Base-by-base conservation (phyloP, 2,113 vertebrate genomes). In the Pachypanchax playfairii region DNA sequence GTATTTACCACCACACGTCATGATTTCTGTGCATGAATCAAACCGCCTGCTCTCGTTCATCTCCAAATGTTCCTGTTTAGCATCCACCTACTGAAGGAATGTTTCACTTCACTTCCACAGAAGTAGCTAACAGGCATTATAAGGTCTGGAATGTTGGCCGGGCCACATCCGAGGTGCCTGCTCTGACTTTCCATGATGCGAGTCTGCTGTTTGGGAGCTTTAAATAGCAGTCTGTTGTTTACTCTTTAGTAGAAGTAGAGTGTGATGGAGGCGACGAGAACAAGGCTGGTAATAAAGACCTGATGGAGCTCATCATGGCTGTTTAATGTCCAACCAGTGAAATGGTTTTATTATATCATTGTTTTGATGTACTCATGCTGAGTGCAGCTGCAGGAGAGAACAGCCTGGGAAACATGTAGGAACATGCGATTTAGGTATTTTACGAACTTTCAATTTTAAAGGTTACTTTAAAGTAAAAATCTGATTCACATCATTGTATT, bases 141-240 rank as follows among this genome's bases (percentile, higher is more conserved):
- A 70, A 76, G 75, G 65, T 54, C 77, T 57, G 85, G 88, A 90
- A 90, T 91, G 80, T 79, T 75, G 75, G 75, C 83, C 41, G 50
- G 48, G 81, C 70, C 54, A 77, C 82, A 84, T 85, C 84, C 42
- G 77, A 89, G 82, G 73, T 84, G 78, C 74, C 73, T 71, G 64
- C 43, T 65, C 73, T 9, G 55, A 86, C 75, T 91, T 91, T 90
- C 91, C 90, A 90, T 90, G 89, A 91, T 92, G 88, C 5, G 46
- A 83, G 67, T 18, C 79, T 79, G 88, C 89, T 65, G 67, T 77
- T 73, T 48, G 61, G 64, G 42, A 58, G 71, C 84, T 88, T 88
- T 89, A 90, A 92, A 92, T 92, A 91, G 85, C 69, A 6, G 65
- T 46, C 41, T 59, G 64, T 65, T 86, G 85, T 90, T 89, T 87